Evolutionary conservation across 2,113 vertebrate genomes (phyloP).

Genomic region (Phrynocephalus versicolor): DNA sequence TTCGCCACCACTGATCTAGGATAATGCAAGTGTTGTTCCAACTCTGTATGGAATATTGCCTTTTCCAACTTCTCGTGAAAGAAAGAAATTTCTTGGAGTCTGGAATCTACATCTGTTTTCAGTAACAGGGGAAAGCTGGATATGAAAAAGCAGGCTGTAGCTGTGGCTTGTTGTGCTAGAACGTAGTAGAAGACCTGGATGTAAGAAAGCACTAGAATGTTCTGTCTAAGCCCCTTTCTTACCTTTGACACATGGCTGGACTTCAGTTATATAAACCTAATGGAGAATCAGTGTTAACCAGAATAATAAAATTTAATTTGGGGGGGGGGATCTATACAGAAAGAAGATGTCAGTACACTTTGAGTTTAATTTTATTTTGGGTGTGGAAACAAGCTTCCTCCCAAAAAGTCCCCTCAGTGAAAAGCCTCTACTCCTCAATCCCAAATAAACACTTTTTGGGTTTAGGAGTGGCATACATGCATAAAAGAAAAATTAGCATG

Average conservation of each 20-base stretch:
- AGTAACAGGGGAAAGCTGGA: neutral
- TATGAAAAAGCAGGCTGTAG: neutral
- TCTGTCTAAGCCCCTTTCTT: neutral
- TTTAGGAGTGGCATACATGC: too few species aligned
- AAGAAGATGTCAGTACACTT: too few species aligned
- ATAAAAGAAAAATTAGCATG: too few species aligned
- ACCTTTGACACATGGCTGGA: neutral
- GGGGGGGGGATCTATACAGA: too few species aligned
- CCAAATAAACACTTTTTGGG: too few species aligned
- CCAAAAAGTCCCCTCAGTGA: too few species aligned
- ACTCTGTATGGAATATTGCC: neutral
- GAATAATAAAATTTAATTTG: too few species aligned
- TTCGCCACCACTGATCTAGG: too few species aligned
- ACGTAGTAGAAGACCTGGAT: neutral
- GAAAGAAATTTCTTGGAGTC: accelerated
- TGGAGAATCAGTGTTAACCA: neutral
- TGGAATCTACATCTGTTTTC: neutral
- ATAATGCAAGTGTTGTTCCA: neutral
- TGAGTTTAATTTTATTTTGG: too few species aligned
- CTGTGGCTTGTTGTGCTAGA: neutral
- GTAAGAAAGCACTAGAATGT: neutral
- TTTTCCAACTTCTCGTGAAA: neutral
- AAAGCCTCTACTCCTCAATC: too few species aligned
- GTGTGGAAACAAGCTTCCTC: too few species aligned
- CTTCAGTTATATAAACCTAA: slow-evolving; percentile 27